phyloP scores from a whole-genome alignment of 2,888 invertebrate species.

The Troilus luridus region DNA sequence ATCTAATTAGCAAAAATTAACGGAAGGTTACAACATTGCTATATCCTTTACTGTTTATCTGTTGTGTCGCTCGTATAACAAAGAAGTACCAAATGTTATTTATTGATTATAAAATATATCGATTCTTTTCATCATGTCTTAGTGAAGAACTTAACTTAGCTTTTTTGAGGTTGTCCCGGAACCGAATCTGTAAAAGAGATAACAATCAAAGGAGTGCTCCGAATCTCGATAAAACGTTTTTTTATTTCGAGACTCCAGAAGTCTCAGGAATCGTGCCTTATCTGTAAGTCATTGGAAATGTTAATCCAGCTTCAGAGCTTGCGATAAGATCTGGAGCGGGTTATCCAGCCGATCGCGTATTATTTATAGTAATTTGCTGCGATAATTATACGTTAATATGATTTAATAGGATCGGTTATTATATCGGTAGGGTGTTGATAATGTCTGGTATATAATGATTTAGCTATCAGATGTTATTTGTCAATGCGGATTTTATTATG shows the following conservation, averaged over 20 bases:
- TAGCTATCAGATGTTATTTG: background rate
- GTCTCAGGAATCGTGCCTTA: conserved; percentile 17
- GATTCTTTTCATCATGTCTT: too few relatives aligned
- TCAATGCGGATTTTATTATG: background rate
- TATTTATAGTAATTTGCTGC: conserved; percentile 24
- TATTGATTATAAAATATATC: too few relatives aligned
- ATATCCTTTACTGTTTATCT: too few relatives aligned
- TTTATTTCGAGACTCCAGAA: conserved; percentile 24
- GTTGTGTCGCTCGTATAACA: too few relatives aligned
- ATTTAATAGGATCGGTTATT: background rate
- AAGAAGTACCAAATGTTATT: too few relatives aligned
- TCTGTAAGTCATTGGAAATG: conserved; percentile 10
- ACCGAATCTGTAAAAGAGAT: conserved; percentile 21
- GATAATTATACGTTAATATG: conserved; percentile 27
- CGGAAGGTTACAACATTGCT: too few relatives aligned
- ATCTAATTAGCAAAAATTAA: too few relatives aligned
- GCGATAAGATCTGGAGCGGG: background rate
- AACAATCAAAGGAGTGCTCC: background rate
- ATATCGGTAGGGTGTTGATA: conserved; percentile 14
- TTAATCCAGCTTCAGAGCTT: background rate
- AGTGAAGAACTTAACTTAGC: background rate
- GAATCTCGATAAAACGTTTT: background rate
- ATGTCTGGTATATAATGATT: conserved; percentile 1
- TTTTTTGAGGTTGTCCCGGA: background rate
- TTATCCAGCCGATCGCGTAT: background rate